These are phyloP conservation scores for Helarctos malayanus DNA, from an alignment of 2,797 vertebrate species.

Conservation along the genomic window DNA sequence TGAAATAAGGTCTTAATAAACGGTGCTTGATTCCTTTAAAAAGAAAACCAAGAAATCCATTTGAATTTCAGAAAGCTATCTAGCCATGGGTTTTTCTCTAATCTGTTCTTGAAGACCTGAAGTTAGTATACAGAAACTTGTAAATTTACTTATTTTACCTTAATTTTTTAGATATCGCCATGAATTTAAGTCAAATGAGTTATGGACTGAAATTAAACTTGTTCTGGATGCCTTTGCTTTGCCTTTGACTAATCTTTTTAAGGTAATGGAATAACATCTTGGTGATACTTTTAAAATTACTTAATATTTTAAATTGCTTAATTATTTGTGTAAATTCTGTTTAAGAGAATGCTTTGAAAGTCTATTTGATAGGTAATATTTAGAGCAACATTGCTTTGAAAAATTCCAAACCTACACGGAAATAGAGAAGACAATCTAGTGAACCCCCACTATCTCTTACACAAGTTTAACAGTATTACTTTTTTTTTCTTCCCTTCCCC, in stretches of 20 bases:
- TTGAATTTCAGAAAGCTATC: constrained; percentile 51
- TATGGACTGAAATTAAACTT: constrained; percentile 99
- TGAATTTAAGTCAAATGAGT: constrained; percentile 99
- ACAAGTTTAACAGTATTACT: not conserved
- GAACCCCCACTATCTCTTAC: not conserved
- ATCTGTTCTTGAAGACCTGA: not conserved
- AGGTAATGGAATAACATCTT: constrained; percentile 90
- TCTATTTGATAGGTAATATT: not conserved
- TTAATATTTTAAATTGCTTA: constrained; percentile 43
- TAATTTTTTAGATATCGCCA: constrained; percentile 95
- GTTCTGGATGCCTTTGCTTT: constrained; percentile 98
- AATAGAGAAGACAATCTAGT: not conserved
- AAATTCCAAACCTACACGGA: not conserved
- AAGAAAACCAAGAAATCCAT: constrained; percentile 47
- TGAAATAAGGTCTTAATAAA: not conserved
- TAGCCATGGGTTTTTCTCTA: not conserved
- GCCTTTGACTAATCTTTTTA: constrained; percentile 98
- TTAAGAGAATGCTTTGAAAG: constrained; percentile 40
- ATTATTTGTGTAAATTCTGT: constrained; percentile 51
- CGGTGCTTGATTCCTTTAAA: constrained; percentile 8
- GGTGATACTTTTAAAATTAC: constrained; percentile 15
- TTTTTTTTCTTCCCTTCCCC: not conserved
- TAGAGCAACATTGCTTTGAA: constrained; percentile 19
- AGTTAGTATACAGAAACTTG: constrained; percentile 5
- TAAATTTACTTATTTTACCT: constrained; percentile 45